Percentiles rank a stretch among this genome's conserved stretches.
These are phyloP conservation scores for Bombus haemorrhoidalis DNA, from an alignment of 1,140 invertebrate species.

Conservation along the genomic window DNA sequence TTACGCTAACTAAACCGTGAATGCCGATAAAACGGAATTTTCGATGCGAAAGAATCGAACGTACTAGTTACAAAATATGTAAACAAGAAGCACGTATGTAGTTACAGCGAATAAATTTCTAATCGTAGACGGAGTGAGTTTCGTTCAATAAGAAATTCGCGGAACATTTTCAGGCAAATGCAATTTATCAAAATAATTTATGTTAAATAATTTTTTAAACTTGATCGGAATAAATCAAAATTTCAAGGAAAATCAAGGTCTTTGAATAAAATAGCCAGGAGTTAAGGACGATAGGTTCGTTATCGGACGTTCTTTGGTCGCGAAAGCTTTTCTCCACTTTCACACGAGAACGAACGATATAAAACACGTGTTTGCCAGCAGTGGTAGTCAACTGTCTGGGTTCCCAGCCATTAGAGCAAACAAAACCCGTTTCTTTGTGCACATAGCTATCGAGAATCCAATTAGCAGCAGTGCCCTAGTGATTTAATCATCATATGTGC, in stretches of 20 bases:
- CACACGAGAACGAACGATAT: conserved; percentile 25
- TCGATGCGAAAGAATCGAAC: background rate
- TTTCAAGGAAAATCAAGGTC: background rate
- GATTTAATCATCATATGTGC: background rate
- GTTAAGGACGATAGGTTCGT: conserved; percentile 3
- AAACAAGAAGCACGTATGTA: background rate
- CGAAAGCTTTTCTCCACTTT: conserved; percentile 58
- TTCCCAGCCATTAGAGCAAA: conserved; percentile 9
- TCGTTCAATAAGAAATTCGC: background rate
- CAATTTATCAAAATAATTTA: background rate
- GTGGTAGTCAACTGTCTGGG: conserved; percentile 24
- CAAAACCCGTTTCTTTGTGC: background rate
- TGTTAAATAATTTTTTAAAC: no score
- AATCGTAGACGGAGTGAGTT: background rate
- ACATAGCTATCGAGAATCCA: background rate
- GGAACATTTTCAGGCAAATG: background rate
- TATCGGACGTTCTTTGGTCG: background rate
- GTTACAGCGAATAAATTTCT: background rate
- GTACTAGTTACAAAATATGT: background rate
- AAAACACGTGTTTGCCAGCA: conserved; percentile 28
- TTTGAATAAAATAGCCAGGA: background rate
- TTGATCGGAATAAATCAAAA: background rate
- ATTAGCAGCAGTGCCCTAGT: background rate
- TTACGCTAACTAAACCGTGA: background rate
- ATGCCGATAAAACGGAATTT: background rate